phyloP scores from a whole-genome alignment of 2,113 vertebrate genomes.

The Galbula dea region DNA sequence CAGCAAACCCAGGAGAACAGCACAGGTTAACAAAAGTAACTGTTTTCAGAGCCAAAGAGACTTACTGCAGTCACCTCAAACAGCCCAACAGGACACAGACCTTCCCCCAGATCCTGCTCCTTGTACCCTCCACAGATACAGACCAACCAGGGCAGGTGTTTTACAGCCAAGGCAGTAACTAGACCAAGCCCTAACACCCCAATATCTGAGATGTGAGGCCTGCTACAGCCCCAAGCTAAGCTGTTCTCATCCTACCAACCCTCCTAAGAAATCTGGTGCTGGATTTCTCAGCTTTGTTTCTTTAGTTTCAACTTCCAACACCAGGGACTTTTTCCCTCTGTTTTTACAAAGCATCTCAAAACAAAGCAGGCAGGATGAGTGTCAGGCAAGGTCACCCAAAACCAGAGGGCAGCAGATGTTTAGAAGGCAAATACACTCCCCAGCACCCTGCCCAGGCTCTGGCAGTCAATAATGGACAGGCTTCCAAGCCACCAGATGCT shows the following conservation, averaged over 20 bases:
- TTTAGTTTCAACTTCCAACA: background rate
- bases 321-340: rapidly evolving
- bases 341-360: rapidly evolving
- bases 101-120: background rate
- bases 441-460: background rate
- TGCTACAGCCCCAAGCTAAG: background rate
- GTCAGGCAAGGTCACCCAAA: background rate
- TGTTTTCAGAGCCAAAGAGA: background rate
- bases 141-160: background rate
- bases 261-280: background rate
- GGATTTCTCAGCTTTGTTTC: background rate
- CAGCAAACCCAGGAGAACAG: background rate
- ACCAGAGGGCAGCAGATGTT: background rate
- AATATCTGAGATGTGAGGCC: rapidly evolving
- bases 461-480: rapidly evolving
- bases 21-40: background rate
- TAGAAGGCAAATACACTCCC: background rate
- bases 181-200: background rate
- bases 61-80: background rate
- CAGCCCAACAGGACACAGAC: background rate
- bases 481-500: conserved; percentile 6
- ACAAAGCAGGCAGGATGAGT: background rate
- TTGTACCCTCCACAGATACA: background rate
- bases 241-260: background rate
- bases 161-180: background rate